Conservation (phyloP, 2,888 invertebrate genomes). For the Papilio elwesi region DNA sequence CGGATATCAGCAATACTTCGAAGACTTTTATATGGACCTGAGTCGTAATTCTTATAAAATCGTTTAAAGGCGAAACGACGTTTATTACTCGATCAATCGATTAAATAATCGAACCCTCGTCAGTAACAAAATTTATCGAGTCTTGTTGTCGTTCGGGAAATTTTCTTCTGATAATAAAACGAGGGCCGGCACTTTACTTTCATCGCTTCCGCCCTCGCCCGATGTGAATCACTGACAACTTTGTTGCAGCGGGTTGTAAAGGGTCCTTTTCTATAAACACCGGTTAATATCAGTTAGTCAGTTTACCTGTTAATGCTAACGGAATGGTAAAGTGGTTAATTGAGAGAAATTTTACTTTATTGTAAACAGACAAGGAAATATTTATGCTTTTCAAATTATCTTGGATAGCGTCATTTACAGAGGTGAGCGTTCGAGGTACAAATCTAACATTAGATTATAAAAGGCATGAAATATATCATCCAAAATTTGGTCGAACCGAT, state of each 20-base stretch:
- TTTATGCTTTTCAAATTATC: too few relatives aligned
- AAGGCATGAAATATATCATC: not conserved
- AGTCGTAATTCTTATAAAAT: conserved; percentile 15
- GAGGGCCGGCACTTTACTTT: conserved; percentile 24
- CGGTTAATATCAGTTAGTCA: not conserved
- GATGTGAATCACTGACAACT: conserved; percentile 25
- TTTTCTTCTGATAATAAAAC: conserved; percentile 33
- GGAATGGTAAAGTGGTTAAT: not conserved
- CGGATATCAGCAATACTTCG: conserved; percentile 4
- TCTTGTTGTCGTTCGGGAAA: conserved; percentile 29
- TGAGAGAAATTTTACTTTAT: not conserved
- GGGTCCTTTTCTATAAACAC: not conserved
- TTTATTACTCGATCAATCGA: conserved; percentile 29
- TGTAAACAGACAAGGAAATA: not conserved
- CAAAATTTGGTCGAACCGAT: not conserved
- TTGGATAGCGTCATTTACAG: too few relatives aligned
- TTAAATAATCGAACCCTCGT: conserved; percentile 23
- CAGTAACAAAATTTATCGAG: conserved; percentile 20
- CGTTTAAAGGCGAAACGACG: conserved; percentile 10
- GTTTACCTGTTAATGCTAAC: not conserved
- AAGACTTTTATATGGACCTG: conserved; percentile 11
- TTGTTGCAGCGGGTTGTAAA: conserved; percentile 10
- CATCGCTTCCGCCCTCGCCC: conserved; percentile 33
- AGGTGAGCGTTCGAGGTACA: too few relatives aligned
- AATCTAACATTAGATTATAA: too few relatives aligned